These are phyloP conservation scores for Polypterus bichir DNA, from an alignment of 2,113 vertebrate species.

Conservation along the genomic window DNA sequence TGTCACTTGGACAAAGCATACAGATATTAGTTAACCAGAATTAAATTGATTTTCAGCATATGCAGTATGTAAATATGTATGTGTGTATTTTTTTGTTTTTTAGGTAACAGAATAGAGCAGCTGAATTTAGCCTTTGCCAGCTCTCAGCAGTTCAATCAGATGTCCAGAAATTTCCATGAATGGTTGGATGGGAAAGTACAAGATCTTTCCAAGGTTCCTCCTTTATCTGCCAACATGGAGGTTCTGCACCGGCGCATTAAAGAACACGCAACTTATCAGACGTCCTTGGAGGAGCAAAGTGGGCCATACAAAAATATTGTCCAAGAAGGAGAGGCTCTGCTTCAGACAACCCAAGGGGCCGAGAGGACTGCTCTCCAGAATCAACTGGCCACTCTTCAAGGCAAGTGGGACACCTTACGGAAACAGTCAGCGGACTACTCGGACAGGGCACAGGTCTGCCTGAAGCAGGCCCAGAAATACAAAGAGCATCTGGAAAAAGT, in stretches of 20 bases:
- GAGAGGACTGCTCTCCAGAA: slow-evolving; percentile 72
- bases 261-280: slow-evolving; percentile 60
- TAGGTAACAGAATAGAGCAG: slow-evolving; percentile 72
- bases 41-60: too few relatives aligned
- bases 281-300: slow-evolving; percentile 46
- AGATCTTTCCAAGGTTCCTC: slow-evolving; percentile 47
- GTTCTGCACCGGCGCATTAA: slow-evolving; percentile 58
- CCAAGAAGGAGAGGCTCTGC: slow-evolving; percentile 72
- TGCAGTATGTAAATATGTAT: too few relatives aligned
- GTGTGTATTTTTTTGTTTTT: slow-evolving; percentile 17
- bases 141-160: slow-evolving; percentile 89
- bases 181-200: slow-evolving; percentile 73
- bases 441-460: slow-evolving; percentile 57
- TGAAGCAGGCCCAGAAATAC: slow-evolving; percentile 70
- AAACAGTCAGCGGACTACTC: slow-evolving; percentile 55
- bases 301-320: slow-evolving; percentile 61
- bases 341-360: slow-evolving; percentile 73
- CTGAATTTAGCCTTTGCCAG: slow-evolving; percentile 75
- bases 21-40: too few relatives aligned
- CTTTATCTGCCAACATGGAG: slow-evolving; percentile 64
- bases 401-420: slow-evolving; percentile 75
- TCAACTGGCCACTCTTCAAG: slow-evolving; percentile 63
- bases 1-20: too few relatives aligned
- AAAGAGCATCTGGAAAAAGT: slow-evolving; percentile 67
- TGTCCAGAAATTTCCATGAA: slow-evolving; percentile 76